Base-by-base conservation (phyloP, 1,140 invertebrate genomes). In the Drosophila pseudoobscura region DNA sequence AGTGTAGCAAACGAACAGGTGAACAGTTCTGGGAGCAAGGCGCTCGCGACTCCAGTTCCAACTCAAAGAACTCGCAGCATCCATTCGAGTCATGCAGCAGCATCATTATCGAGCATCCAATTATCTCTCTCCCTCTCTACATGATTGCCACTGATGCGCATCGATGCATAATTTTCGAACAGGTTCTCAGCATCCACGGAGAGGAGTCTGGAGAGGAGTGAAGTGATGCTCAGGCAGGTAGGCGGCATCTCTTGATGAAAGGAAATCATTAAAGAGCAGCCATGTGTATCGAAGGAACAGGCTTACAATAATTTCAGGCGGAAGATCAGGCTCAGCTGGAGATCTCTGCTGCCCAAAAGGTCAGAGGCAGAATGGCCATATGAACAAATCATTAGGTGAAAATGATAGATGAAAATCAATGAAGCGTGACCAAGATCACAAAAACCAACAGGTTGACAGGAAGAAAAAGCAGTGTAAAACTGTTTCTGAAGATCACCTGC, bases 91-190 rank as follows among this genome's bases (percentile, higher is more conserved):
- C 35, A 39, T 39, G 35, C 35, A 39, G 35, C 35, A 39, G 17
- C 50, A 3, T 55, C 61, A 66, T 31, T 44, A 44, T 8, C 45
- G 35, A 69, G 62, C 62, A 57, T 57, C 62, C 51, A 44, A 69
- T 69, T 69, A 70, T 52, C 24, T 49, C 45, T 31, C 24, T 20
- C 17, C 3, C 39, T 51, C 43, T 13, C 44, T 22, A 7, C 41
- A 50, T 61, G 31, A 64, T 77, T 77, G 65, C 66, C 64, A 57
- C 75, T 74, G 43, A 78, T 55, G 71, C 65, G 45, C 58, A 77
- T 59, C 62, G 72, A 73, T 80, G 78, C 78, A 79, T 79, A 79
- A 79, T 79, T 64, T 79, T 53, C 41, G 59, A 79, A 75, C 77
- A 79, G 77, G 73, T 82, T 31, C 24, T 31, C 78, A 79, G 77